These are phyloP conservation scores for Ginglymostoma cirratum DNA, from an alignment of 2,113 vertebrate genomes.

Conservation along the genomic window DNA sequence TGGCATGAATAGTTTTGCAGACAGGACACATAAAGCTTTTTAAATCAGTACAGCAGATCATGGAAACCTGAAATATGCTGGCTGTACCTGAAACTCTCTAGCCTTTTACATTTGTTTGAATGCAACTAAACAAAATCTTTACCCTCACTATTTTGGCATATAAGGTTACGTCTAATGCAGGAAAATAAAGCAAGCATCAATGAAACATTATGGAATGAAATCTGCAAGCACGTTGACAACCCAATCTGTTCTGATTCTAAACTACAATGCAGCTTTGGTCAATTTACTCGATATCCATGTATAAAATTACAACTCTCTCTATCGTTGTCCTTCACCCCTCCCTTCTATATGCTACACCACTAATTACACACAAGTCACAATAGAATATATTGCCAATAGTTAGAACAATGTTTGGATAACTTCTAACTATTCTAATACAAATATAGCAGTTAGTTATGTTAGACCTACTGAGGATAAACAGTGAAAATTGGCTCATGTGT, in stretches of 20 bases:
- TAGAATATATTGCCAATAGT: not conserved
- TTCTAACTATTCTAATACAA: not conserved
- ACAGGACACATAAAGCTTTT: no score
- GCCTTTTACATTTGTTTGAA: not conserved
- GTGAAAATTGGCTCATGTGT: not conserved
- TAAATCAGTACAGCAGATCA: no score
- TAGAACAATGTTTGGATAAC: not conserved
- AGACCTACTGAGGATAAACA: not conserved
- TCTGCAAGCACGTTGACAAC: not conserved
- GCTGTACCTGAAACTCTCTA: no score
- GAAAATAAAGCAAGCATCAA: not conserved
- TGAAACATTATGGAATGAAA: not conserved
- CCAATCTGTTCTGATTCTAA: not conserved
- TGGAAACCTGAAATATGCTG: no score
- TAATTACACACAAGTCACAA: not conserved
- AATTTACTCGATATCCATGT: not conserved
- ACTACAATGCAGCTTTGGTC: not conserved
- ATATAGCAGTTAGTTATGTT: not conserved
- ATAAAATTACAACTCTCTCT: not conserved
- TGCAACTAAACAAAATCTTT: not conserved
- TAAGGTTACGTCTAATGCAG: not conserved
- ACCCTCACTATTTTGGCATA: not conserved
- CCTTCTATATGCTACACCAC: not conserved
- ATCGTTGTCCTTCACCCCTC: not conserved
- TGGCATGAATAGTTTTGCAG: no score